Evolutionary conservation across 2,888 invertebrate genomes (phyloP).

Genomic region (Sesia apiformis): DNA sequence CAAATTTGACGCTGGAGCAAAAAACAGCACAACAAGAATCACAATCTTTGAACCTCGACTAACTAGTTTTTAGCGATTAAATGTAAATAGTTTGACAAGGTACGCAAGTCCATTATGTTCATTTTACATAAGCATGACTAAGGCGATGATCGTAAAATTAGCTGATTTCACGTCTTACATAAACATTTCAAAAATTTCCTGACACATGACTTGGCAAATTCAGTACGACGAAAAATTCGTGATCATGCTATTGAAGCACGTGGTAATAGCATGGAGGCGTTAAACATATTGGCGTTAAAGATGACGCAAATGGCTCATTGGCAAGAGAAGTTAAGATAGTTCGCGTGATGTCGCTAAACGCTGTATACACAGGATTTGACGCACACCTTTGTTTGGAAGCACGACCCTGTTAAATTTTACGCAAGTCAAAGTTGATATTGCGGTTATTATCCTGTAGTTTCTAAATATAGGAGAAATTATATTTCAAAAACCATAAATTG

Average conservation of each 20-base stretch:
- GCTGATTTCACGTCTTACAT: neutral
- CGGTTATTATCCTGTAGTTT: slow-evolving; percentile 17
- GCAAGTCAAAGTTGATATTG: slow-evolving; percentile 6
- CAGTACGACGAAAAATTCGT: neutral
- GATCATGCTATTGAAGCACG: slow-evolving; percentile 1
- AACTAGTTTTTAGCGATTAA: neutral
- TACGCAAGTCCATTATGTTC: neutral
- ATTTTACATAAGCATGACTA: neutral
- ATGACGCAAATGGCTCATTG: slow-evolving; percentile 37
- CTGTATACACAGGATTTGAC: slow-evolving; percentile 45
- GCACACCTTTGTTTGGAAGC: slow-evolving; percentile 32
- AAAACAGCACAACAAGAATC: neutral
- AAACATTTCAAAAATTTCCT: neutral
- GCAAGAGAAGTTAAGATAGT: slow-evolving; percentile 33
- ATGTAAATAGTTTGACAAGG: neutral
- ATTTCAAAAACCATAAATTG: no score
- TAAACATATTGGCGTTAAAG: slow-evolving; percentile 29
- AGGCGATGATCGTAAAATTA: neutral
- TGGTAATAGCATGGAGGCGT: slow-evolving; percentile 9
- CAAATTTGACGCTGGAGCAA: neutral
- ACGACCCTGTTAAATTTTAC: slow-evolving; percentile 17
- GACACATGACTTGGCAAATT: no score
- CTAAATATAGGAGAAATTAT: no score
- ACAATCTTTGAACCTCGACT: neutral
- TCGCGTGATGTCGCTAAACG: slow-evolving; percentile 44